Conservation (phyloP, 2,797 vertebrate species). For the Apodemus agrarius region DNA sequence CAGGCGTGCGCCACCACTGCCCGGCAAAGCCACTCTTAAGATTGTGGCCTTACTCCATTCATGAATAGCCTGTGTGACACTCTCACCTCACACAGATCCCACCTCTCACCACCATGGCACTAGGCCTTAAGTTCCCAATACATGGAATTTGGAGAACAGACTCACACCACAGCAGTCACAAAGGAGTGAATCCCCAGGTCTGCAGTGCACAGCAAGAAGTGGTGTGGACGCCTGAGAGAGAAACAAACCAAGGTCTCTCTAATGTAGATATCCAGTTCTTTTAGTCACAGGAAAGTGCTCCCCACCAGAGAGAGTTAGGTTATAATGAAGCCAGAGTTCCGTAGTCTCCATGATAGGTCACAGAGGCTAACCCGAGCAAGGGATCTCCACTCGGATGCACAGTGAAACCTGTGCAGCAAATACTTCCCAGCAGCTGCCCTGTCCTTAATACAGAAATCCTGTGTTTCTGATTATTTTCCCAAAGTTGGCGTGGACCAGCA, state of each 20-base stretch:
- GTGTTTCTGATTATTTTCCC: slow-evolving; percentile 75
- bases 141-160: background rate
- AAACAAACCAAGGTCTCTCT: slow-evolving; percentile 6
- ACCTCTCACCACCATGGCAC: background rate
- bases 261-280: background rate
- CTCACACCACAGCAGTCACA: background rate
- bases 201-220: background rate
- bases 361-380: slow-evolving; percentile 4
- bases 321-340: background rate
- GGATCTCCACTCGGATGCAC: background rate
- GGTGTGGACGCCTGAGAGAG: background rate
- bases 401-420: slow-evolving; percentile 21
- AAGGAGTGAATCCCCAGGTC: background rate
- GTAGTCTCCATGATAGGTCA: background rate
- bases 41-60: background rate
- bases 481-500: slow-evolving; percentile 61
- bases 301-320: background rate
- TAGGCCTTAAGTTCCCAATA: background rate
- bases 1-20: too few species aligned
- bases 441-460: slow-evolving; percentile 68
- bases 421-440: slow-evolving; percentile 34
- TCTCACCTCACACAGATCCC: background rate
- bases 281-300: background rate
- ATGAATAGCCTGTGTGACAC: background rate
- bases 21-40: background rate